These are phyloP conservation scores for Caenorhabditis plicata DNA, from an alignment of 2,888 invertebrate species.

Conservation along the genomic window DNA sequence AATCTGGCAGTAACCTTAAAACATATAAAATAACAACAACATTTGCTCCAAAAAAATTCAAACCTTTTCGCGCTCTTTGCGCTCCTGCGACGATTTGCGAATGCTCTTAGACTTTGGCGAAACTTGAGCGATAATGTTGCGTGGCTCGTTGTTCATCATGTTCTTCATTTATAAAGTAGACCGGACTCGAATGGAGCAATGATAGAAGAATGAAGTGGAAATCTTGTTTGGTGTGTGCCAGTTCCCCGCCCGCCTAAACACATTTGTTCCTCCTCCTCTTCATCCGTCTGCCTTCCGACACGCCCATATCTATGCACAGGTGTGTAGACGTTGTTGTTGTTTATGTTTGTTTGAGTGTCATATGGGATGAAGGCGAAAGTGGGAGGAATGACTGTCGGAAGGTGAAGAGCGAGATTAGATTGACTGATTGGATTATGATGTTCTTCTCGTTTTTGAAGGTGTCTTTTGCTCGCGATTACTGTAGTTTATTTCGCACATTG, in stretches of 20 bases:
- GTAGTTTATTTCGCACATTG: too few relatives aligned
- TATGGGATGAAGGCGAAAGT: too few relatives aligned
- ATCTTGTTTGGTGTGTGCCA: not conserved
- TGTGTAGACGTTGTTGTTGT: too few relatives aligned
- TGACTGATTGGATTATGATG: too few relatives aligned
- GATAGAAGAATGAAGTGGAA: not conserved
- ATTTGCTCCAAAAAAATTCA: slow-evolving; percentile 7
- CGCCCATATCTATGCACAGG: slow-evolving; percentile 29
- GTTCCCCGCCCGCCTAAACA: too few relatives aligned
- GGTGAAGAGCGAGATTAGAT: too few relatives aligned
- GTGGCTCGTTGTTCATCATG: slow-evolving; percentile 8
- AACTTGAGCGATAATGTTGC: slow-evolving; percentile 20
- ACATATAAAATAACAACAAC: not conserved
- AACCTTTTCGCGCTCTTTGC: slow-evolving; percentile 45
- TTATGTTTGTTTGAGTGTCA: too few relatives aligned
- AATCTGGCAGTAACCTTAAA: slow-evolving; percentile 41
- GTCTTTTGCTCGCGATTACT: too few relatives aligned
- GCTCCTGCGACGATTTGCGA: slow-evolving; percentile 38
- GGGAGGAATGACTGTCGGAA: too few relatives aligned
- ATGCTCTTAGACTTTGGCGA: slow-evolving; percentile 35
- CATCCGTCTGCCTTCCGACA: slow-evolving; percentile 17
- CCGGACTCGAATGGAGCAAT: not conserved
- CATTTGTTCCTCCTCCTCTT: too few relatives aligned
- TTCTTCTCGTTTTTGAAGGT: too few relatives aligned
- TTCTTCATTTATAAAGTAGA: slow-evolving; percentile 10